Conservation (phyloP, 64 coral and sea anemone species). For the Trachythela sp. region DNA sequence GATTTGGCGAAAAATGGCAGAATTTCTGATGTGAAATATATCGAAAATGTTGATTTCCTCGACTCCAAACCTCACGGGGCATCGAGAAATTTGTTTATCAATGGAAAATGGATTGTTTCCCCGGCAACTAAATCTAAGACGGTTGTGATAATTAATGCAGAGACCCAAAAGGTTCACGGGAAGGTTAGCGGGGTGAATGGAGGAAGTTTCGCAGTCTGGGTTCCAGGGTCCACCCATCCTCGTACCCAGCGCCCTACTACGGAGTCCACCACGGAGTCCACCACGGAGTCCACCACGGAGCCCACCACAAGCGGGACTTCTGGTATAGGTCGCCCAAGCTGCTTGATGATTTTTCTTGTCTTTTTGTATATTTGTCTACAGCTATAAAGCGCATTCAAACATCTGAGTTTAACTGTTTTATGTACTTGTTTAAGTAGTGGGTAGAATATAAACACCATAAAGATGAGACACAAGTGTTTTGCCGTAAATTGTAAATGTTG, state of each 20-base stretch:
- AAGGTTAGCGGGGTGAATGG: slow-evolving; percentile 2
- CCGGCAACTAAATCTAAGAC: slow-evolving; percentile 32
- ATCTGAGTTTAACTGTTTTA: neutral
- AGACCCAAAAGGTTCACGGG: slow-evolving; percentile 23
- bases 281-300: too few species aligned
- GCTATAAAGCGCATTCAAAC: neutral
- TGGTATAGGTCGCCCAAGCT: neutral
- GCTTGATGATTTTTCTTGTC: neutral
- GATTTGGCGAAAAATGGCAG: neutral
- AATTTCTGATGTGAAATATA: slow-evolving; percentile 19
- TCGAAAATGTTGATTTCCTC: slow-evolving; percentile 5
- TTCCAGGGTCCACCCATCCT: neutral
- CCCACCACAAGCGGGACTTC: neutral
- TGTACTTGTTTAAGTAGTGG: too few species aligned
- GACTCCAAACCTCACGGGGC: neutral
- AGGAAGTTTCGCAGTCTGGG: neutral
- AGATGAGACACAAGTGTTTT: too few species aligned
- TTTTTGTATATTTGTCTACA: neutral
- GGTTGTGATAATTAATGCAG: slow-evolving; percentile 27
- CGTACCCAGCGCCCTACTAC: too few species aligned
- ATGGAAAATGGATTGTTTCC: slow-evolving; percentile 28
- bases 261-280: too few species aligned
- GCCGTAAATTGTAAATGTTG: too few species aligned
- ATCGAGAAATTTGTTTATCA: neutral
- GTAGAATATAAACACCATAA: neutral